Evolutionary conservation across 2,888 invertebrate species (phyloP).

Genomic region (Hyles lineata): DNA sequence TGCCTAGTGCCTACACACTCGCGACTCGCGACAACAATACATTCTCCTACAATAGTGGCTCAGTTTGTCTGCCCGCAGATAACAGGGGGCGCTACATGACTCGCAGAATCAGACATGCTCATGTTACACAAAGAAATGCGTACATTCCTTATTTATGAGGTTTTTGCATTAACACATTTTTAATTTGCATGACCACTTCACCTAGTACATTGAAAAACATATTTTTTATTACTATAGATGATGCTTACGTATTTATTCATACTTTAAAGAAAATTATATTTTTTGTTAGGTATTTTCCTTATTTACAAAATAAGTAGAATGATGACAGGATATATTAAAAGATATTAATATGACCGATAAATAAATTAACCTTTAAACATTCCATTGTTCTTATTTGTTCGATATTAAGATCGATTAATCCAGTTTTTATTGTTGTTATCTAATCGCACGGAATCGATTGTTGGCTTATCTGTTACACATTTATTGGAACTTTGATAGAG

Average conservation of each 20-base stretch:
- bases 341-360: neutral
- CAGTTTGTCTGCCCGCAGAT: conserved; percentile 50
- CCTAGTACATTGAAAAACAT: neutral
- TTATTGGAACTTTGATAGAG: conserved; percentile 6
- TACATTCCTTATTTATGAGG: neutral
- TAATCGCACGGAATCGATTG: conserved; percentile 12
- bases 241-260: neutral
- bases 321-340: neutral
- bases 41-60: conserved; percentile 54
- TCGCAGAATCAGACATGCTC: conserved; percentile 24
- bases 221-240: neutral
- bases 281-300: neutral
- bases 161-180: neutral
- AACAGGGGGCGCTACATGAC: conserved; percentile 38
- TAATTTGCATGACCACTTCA: neutral
- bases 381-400: neutral
- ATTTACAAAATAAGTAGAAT: too few relatives aligned
- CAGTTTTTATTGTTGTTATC: neutral
- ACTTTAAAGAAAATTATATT: neutral
- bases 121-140: neutral
- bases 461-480: conserved; percentile 4
- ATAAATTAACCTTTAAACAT: too few relatives aligned
- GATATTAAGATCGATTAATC: neutral
- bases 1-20: conserved; percentile 65
- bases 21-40: conserved; percentile 57